A percentile compares a stretch with the other conserved stretches of the same genome.
Conservation (phyloP, 2,888 invertebrate species). For the Eledone cirrhosa region DNA sequence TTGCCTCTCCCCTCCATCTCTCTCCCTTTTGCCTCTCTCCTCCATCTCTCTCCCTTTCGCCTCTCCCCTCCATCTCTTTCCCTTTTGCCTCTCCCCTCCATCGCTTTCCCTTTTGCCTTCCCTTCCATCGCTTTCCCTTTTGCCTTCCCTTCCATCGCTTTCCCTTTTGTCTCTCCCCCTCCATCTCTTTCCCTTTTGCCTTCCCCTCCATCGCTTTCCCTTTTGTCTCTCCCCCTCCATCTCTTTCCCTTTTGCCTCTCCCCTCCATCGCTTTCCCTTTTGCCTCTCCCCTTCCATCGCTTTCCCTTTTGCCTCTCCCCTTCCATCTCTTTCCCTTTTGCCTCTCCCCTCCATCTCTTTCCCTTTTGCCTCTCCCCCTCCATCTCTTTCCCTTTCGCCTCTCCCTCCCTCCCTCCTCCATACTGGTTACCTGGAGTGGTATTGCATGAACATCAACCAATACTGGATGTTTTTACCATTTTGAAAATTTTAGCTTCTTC, state of each 20-base stretch:
- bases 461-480: too few relatives aligned
- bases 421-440: too few relatives aligned
- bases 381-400: neutral
- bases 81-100: neutral
- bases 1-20: too few relatives aligned
- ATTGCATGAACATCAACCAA: too few relatives aligned
- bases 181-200: neutral
- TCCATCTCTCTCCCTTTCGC: too few relatives aligned
- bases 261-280: neutral
- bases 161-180: neutral
- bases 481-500: too few relatives aligned
- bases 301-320: neutral
- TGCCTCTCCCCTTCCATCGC: neutral
- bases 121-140: neutral
- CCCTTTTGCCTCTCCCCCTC: neutral
- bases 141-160: neutral
- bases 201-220: neutral
- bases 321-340: neutral
- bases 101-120: neutral
- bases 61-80: neutral
- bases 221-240: neutral
- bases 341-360: neutral
- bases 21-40: too few relatives aligned
- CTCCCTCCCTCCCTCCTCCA: neutral
- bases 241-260: neutral